A percentile compares a stretch with the other conserved stretches of the same genome.
phyloP scores from a whole-genome alignment of 2,113 vertebrate species.

The Sclerurus mexicanus region DNA sequence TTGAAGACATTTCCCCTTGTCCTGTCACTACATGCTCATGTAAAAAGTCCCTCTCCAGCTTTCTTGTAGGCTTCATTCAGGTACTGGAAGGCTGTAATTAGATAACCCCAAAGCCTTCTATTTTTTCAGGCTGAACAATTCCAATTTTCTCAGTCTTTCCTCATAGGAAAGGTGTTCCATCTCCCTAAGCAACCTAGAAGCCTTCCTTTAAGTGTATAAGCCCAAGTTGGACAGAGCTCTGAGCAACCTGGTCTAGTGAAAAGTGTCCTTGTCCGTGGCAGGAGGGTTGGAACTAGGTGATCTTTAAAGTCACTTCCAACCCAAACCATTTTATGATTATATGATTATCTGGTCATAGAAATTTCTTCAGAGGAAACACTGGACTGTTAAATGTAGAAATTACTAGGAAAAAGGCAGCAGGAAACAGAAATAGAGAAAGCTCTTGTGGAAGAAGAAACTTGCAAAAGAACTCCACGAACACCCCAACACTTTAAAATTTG shows the following conservation, averaged over 20 bases:
- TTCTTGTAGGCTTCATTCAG: neutral
- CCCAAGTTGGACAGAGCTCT: neutral
- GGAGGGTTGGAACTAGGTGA: neutral
- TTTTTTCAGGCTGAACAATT: neutral
- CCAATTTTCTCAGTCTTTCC: neutral
- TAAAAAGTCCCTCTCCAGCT: neutral
- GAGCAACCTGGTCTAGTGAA: neutral
- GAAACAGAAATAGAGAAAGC: neutral
- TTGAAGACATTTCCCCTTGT: neutral
- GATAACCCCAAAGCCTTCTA: too few species aligned
- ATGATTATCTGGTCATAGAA: neutral
- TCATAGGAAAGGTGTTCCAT: neutral
- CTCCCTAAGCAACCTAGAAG: too few species aligned
- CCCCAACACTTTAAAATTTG: neutral
- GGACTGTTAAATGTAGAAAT: neutral
- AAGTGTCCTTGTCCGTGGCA: neutral
- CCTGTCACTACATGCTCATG: neutral
- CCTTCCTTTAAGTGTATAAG: neutral
- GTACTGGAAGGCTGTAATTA: accelerated
- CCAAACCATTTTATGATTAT: neutral
- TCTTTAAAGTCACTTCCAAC: neutral
- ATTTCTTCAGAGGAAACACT: neutral
- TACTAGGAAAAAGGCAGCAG: neutral
- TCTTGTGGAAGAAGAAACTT: neutral
- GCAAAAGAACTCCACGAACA: neutral